A percentile compares a stretch with the other conserved stretches of the same genome.
Conservation (phyloP, 2,113 vertebrate genomes). For the Oenanthe melanoleuca region DNA sequence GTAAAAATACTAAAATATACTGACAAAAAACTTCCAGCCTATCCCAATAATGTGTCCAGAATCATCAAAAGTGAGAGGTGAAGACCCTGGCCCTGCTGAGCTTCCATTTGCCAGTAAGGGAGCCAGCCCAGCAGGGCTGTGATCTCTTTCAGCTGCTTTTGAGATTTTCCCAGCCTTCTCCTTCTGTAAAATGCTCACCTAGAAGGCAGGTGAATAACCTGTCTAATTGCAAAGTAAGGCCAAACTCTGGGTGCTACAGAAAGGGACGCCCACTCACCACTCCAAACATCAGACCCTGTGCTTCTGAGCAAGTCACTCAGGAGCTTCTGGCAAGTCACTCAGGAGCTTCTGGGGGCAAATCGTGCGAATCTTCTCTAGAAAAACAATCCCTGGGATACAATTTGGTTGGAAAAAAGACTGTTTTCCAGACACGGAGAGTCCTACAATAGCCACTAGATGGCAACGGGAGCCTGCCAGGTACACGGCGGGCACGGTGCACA, state of each 20-base stretch:
- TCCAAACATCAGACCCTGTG: background rate
- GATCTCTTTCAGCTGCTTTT: background rate
- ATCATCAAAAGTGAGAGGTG: background rate
- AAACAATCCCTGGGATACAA: background rate
- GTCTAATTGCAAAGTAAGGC: background rate
- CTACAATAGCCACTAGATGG: constrained; percentile 32
- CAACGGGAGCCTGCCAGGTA: constrained; percentile 5
- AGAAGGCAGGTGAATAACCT: background rate
- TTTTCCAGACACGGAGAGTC: background rate
- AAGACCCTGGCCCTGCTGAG: background rate
- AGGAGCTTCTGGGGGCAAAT: background rate
- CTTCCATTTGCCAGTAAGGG: background rate
- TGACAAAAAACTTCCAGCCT: background rate
- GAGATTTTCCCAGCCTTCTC: background rate
- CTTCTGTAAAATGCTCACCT: background rate
- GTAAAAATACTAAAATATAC: background rate
- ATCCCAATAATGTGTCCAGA: background rate
- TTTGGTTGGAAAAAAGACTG: accelerated
- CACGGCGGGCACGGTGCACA: accelerated
- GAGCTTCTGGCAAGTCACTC: background rate
- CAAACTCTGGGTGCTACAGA: background rate
- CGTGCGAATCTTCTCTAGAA: background rate
- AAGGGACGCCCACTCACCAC: accelerated
- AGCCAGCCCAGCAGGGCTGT: background rate
- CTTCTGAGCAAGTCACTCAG: background rate